Base-by-base conservation (phyloP, 1,140 invertebrate species). In the Euglossa dilemma region DNA sequence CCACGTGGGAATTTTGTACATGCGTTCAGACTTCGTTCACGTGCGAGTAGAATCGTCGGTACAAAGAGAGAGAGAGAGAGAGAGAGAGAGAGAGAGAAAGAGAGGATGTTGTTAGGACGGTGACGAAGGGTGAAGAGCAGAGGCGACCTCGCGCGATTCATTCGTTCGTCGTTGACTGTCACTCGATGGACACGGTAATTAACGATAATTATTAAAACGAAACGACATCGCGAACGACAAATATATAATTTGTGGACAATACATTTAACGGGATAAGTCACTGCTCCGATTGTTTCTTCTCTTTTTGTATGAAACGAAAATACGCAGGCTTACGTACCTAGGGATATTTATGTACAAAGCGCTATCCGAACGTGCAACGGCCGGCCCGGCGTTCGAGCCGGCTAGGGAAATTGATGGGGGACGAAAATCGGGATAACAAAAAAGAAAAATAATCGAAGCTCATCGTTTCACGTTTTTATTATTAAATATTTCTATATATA, bases 191-290 rank as follows among this genome's bases (percentile, higher is more conserved):
- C 23, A 78, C 61, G 12, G 16, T 28, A n/a, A 47, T 70, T 25
- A 56, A 57, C 76, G 64, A 78, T 47, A 50, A 56, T 63, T 28
- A 45, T 66, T 20, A n/a, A 25, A 59, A 77, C 3, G 23, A 25
- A 59, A 25, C 43, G 20, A 59, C 4, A 45, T 23, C 20, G 52
- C 36, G 14, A 57, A 45, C 73, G 45, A 75, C 73, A 50, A 50
- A 76, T 36, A 25, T 79, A 69, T 71, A 79, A 79, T 79, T 79
- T 79, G 57, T 50, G 66, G 77, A 79, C 77, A 79, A 79, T 79
- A 79, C 61, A 63, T 79, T 63, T 79, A 79, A 79, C 52, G 28
- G 28, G 52, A 70, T 71, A 79, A 71, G 77, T 79, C 66, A 50
- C 66, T 52, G 66, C 36, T 28, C 43, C 64, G n/a, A 70, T 70